These are phyloP conservation scores for Bombylius major DNA, from an alignment of 2,888 invertebrate genomes.

Conservation along the genomic window DNA sequence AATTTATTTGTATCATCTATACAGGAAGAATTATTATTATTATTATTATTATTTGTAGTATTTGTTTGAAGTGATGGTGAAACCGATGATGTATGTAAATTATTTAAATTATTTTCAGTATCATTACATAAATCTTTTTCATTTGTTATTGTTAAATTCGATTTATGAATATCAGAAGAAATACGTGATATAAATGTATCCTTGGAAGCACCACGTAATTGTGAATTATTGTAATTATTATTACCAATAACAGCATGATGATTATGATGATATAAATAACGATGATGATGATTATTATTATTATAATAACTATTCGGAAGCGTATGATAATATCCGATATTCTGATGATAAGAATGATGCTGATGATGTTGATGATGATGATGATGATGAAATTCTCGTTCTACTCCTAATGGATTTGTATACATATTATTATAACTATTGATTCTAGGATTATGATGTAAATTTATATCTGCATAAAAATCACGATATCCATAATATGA, in stretches of 20 bases:
- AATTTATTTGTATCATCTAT: too few relatives aligned
- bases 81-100: not conserved
- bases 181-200: constrained; percentile 4
- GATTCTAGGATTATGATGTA: not conserved
- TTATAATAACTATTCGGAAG: too few relatives aligned
- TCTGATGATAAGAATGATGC: not conserved
- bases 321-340: too few relatives aligned
- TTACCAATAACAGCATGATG: too few relatives aligned
- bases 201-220: not conserved
- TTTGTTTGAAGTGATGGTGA: not conserved
- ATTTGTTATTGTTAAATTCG: not conserved
- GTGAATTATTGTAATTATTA: not conserved
- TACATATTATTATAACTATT: constrained; percentile 3
- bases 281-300: not conserved
- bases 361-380: not conserved
- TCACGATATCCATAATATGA: not conserved
- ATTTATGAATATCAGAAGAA: not conserved
- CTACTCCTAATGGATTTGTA: not conserved
- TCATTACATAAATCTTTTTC: not conserved
- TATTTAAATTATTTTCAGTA: constrained; percentile 1
- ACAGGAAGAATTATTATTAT: too few relatives aligned
- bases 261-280: not conserved
- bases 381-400: not conserved
- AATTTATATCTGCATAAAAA: not conserved
- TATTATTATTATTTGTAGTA: too few relatives aligned